Conservation (phyloP, 2,888 invertebrate species). For the Phanerotoma sp. region DNA sequence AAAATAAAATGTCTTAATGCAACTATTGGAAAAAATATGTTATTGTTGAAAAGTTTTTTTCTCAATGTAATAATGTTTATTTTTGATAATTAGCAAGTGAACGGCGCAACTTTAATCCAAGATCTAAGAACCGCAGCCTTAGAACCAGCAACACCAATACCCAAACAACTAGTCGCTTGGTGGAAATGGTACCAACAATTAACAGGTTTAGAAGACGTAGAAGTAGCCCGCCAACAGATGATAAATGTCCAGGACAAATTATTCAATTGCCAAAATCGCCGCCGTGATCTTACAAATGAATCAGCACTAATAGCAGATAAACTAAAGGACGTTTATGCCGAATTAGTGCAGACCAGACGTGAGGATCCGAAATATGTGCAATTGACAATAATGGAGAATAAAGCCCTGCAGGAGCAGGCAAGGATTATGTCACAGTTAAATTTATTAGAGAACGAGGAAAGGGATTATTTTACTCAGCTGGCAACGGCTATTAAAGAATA, state of each 20-base stretch:
- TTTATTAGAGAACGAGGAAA: constrained; percentile 49
- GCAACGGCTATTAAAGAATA: constrained; percentile 55
- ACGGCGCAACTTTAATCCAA: constrained; percentile 44
- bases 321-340: constrained; percentile 50
- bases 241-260: constrained; percentile 48
- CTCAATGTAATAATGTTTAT: neutral
- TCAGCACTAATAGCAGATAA: constrained; percentile 40
- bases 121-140: constrained; percentile 39
- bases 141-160: constrained; percentile 40
- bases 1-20: too few relatives aligned
- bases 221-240: constrained; percentile 45
- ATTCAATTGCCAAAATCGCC: constrained; percentile 48
- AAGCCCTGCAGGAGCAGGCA: constrained; percentile 47
- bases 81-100: constrained; percentile 40
- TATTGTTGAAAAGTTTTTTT: too few relatives aligned
- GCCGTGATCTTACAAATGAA: constrained; percentile 41
- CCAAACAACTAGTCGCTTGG: constrained; percentile 43
- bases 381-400: constrained; percentile 51
- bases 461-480: constrained; percentile 49
- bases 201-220: constrained; percentile 49
- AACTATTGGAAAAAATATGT: too few relatives aligned
- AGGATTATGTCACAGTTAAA: constrained; percentile 40
- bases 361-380: constrained; percentile 53
- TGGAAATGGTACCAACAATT: constrained; percentile 54
- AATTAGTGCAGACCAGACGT: constrained; percentile 48